Evolutionary conservation across 2,888 invertebrate genomes (phyloP).

Genomic region (Neoascia interrupta): DNA sequence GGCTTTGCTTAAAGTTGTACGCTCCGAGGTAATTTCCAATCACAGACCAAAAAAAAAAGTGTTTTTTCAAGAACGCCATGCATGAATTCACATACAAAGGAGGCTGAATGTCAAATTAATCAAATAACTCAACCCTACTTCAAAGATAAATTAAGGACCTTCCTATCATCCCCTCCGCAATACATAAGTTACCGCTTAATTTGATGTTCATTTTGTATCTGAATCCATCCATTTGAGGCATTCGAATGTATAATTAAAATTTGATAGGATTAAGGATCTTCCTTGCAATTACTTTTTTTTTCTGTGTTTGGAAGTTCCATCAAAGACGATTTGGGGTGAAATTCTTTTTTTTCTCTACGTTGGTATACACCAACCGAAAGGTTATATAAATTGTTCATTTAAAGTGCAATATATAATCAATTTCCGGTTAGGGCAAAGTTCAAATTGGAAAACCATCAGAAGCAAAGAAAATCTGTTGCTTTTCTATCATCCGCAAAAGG

Average conservation of each 20-base stretch:
- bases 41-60: neutral
- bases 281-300: neutral
- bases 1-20: conserved; percentile 34
- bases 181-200: conserved; percentile 41
- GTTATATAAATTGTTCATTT: neutral
- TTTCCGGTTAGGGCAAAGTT: conserved; percentile 11
- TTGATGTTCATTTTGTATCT: conserved; percentile 58
- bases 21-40: conserved; percentile 1
- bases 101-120: conserved; percentile 62
- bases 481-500: neutral
- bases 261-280: conserved; percentile 18
- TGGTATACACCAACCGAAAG: too few species aligned
- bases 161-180: neutral
- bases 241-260: conserved; percentile 15
- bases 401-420: conserved; percentile 7
- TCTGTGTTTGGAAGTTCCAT: neutral
- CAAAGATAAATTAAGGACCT: neutral
- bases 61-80: conserved; percentile 30
- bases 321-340: neutral
- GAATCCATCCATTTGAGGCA: conserved; percentile 42
- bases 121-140: conserved; percentile 22
- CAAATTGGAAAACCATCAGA: neutral
- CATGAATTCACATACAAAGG: conserved; percentile 52
- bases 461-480: neutral
- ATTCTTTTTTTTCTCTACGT: too few species aligned